A percentile compares a stretch with the other conserved stretches of the same genome.
Evolutionary conservation across 2,113 vertebrate species (phyloP).

Genomic region (Coryphaenoides rupestris): DNA sequence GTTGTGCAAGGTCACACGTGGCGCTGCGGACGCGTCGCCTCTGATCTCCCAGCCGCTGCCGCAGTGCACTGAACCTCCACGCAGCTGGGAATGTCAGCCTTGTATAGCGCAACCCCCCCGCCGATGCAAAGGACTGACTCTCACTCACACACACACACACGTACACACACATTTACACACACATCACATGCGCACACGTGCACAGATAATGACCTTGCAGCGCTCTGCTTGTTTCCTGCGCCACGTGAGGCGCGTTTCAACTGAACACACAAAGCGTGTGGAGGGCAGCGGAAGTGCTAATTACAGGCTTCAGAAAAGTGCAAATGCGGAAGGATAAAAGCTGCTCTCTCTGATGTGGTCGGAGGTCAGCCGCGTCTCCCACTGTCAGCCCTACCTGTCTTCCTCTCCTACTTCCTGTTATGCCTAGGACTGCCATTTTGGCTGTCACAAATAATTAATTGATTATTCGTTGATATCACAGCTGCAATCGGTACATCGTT

Average conservation of each 20-base stretch:
- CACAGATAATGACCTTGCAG: too few species aligned
- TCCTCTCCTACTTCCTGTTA: background rate
- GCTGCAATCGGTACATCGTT: constrained; percentile 1
- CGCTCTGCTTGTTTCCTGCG: too few species aligned
- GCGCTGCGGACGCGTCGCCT: background rate
- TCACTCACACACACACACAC: too few species aligned
- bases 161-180: too few species aligned
- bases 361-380: background rate
- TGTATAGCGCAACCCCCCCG: too few species aligned
- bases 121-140: too few species aligned
- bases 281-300: background rate
- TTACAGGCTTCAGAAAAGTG: too few species aligned
- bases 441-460: background rate
- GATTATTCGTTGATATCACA: background rate
- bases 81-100: too few species aligned
- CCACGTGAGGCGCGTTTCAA: too few species aligned
- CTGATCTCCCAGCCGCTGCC: background rate
- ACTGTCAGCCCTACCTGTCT: background rate
- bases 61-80: too few species aligned
- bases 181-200: too few species aligned
- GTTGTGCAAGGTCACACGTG: constrained; percentile 28
- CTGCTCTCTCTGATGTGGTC: background rate
- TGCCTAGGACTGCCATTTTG: background rate
- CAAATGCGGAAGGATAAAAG: too few species aligned
- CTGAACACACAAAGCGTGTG: background rate